A percentile compares a stretch with the other conserved stretches of the same genome.
phyloP scores from a whole-genome alignment of 2,113 vertebrate genomes.

The Tringa solitaria region DNA sequence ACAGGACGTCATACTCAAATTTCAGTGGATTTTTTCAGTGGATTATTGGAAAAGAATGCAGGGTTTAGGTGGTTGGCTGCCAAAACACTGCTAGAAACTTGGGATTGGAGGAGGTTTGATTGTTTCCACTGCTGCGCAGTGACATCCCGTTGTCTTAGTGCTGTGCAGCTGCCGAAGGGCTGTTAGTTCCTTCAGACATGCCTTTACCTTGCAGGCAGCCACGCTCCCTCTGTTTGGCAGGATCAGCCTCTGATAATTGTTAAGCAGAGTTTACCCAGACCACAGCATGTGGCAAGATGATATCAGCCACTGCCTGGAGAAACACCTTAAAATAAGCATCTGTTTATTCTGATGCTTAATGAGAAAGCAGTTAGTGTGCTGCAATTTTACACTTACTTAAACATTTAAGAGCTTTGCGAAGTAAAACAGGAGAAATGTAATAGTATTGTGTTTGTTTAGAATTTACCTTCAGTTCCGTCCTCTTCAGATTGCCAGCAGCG shows the following conservation, averaged over 20 bases:
- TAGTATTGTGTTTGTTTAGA: background rate
- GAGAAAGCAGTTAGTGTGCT: background rate
- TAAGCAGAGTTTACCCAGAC: background rate
- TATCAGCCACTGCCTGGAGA: background rate
- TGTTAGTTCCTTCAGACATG: background rate
- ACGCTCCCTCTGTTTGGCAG: background rate
- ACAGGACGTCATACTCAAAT: fast-evolving
- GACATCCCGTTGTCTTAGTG: background rate
- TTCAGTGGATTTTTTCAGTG: background rate
- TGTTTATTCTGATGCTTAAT: background rate
- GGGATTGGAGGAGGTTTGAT: background rate
- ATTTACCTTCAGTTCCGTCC: conserved; percentile 24
- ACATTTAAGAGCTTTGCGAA: background rate
- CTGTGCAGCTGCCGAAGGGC: background rate
- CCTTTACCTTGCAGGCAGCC: background rate
- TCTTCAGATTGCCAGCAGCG: conserved; percentile 45
- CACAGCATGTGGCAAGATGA: background rate
- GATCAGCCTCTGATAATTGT: background rate
- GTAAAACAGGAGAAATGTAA: background rate
- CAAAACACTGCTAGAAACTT: background rate
- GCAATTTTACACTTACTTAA: background rate
- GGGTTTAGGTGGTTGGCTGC: background rate
- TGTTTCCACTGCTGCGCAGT: background rate
- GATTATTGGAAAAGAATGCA: background rate
- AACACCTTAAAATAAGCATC: background rate